Conservation (phyloP, 2,888 invertebrate genomes). For the Colostygia pectinataria region DNA sequence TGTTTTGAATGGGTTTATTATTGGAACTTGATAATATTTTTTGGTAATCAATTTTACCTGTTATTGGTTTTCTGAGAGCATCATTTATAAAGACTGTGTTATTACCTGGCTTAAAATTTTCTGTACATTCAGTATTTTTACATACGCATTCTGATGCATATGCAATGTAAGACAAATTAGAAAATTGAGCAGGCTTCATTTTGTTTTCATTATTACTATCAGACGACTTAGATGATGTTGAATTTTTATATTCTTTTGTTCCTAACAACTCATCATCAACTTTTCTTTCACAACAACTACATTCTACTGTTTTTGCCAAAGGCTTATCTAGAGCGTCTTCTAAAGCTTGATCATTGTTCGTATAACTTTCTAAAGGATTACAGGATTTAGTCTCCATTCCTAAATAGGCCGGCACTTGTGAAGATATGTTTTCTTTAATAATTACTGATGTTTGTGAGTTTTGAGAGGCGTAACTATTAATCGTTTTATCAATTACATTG, state of each 20-base stretch:
- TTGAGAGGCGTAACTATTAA: constrained; percentile 9
- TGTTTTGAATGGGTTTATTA: background rate
- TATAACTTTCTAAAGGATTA: constrained; percentile 37
- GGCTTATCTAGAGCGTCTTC: constrained; percentile 1
- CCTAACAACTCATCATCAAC: constrained; percentile 8
- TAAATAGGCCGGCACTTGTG: constrained; percentile 44
- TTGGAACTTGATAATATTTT: background rate
- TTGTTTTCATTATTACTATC: background rate
- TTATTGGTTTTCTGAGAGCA: background rate
- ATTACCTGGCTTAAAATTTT: background rate
- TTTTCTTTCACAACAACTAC: background rate
- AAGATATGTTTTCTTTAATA: constrained; percentile 40
- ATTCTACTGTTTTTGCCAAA: background rate
- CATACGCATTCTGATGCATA: constrained; percentile 15
- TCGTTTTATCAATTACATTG: background rate
- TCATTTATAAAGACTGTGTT: background rate
- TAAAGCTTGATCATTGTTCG: background rate
- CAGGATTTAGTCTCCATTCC: constrained; percentile 51
- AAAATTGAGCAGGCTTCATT: constrained; percentile 1
- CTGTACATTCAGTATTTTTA: constrained; percentile 19
- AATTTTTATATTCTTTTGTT: constrained; percentile 2
- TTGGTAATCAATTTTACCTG: background rate
- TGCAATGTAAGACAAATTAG: constrained; percentile 20
- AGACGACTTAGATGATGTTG: background rate
- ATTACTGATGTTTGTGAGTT: constrained; percentile 35